Evolutionary conservation across 2,113 vertebrate species (phyloP).

Genomic region (Piprites chloris): DNA sequence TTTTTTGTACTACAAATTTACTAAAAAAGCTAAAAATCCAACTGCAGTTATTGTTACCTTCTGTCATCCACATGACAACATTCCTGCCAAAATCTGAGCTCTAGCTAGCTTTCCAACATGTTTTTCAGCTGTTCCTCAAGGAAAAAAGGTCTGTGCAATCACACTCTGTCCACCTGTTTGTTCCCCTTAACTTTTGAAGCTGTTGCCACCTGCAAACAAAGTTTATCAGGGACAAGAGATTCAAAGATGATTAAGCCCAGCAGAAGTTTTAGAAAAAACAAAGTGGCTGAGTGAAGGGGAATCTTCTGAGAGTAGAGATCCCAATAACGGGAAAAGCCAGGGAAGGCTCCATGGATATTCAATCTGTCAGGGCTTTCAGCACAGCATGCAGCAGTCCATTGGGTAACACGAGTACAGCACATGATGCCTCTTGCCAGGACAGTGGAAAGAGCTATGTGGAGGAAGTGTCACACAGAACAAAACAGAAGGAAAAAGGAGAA

Average conservation of each 20-base stretch:
- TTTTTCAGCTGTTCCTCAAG: not conserved
- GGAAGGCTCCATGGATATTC: not conserved
- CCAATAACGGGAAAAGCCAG: not conserved
- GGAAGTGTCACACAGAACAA: not conserved
- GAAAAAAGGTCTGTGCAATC: conserved; percentile 30
- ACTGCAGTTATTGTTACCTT: not conserved
- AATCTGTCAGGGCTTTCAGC: not conserved
- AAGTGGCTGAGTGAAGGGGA: not conserved
- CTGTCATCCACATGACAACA: not conserved
- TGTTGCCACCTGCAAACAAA: not conserved
- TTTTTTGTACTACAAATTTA: not conserved
- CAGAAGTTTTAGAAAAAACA: not conserved
- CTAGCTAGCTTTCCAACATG: not conserved
- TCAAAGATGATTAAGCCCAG: not conserved
- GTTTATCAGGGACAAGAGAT: not conserved
- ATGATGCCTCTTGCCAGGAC: not conserved
- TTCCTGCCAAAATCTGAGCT: not conserved
- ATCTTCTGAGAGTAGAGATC: not conserved
- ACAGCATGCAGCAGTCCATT: not conserved
- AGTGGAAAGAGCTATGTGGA: not conserved
- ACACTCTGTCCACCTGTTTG: not conserved
- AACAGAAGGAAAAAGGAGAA: not conserved
- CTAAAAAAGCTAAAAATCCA: not conserved
- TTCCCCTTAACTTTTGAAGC: not conserved
- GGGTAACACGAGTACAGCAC: not conserved